Evolutionary conservation across 2,888 invertebrate species (phyloP).

Genomic region (Pelosia muscerda): DNA sequence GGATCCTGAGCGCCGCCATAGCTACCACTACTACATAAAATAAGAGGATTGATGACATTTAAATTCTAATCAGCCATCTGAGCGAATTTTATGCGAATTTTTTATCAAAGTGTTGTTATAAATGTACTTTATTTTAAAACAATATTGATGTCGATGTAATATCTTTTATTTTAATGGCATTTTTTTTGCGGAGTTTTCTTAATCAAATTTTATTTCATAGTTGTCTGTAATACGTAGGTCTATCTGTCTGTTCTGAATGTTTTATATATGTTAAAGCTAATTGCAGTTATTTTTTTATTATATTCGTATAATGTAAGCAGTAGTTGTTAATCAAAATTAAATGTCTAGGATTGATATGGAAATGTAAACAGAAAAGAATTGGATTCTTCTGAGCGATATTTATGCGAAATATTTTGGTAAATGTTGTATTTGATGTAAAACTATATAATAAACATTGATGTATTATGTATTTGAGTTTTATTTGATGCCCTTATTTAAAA

Average conservation of each 20-base stretch:
- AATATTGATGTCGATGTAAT: not conserved
- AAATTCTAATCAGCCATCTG: not conserved
- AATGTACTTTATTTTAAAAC: not conserved
- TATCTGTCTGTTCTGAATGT: not conserved
- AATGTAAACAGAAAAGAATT: not conserved
- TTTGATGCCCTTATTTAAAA: not conserved
- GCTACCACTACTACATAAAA: not conserved
- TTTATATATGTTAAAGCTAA: not conserved
- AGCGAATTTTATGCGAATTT: not conserved
- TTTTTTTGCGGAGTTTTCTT: not conserved
- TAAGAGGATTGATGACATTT: slow-evolving; percentile 5
- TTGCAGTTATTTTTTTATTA: not conserved
- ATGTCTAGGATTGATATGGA: not conserved
- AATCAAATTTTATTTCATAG: no score
- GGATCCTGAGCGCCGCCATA: not conserved
- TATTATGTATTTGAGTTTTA: not conserved
- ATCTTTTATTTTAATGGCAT: not conserved
- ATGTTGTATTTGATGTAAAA: slow-evolving; percentile 7
- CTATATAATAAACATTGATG: slow-evolving; percentile 5
- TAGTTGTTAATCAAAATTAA: not conserved
- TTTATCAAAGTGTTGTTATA: slow-evolving; percentile 7
- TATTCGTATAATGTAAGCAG: not conserved
- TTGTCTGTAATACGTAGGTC: not conserved
- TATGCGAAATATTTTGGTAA: slow-evolving; percentile 9
- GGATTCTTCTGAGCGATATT: not conserved